Percentiles rank a stretch among this genome's conserved stretches.
phyloP scores from a whole-genome alignment of 2,797 vertebrate species.

The Sebastiscus albofasciatus region DNA sequence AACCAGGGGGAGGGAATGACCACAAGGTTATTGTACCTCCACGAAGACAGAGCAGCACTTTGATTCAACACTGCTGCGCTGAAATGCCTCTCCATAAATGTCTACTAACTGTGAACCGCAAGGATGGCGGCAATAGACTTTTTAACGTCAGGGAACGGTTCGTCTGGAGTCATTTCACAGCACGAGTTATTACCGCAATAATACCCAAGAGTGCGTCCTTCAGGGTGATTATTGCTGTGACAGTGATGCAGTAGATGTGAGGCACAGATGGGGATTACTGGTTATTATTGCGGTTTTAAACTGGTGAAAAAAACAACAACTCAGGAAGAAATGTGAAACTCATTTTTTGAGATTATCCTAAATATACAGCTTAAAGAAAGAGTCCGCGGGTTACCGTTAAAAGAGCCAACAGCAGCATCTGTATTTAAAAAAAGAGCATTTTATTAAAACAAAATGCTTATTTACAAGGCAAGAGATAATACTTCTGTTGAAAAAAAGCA shows the following conservation, averaged over 20 bases:
- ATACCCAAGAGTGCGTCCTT: slow-evolving; percentile 64
- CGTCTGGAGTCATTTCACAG: slow-evolving; percentile 60
- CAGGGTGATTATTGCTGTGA: slow-evolving; percentile 61
- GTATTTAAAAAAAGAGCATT: slow-evolving; percentile 77
- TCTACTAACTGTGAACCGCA: slow-evolving; percentile 12
- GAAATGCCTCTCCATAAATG: slow-evolving; percentile 49
- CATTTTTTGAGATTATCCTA: slow-evolving; percentile 16
- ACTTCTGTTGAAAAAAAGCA: slow-evolving; percentile 54
- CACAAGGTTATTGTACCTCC: slow-evolving; percentile 63
- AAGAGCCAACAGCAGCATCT: not conserved
- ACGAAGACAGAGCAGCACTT: slow-evolving; percentile 9
- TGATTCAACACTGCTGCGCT: slow-evolving; percentile 33
- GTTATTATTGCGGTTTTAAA: slow-evolving; percentile 57
- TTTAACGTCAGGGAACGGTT: slow-evolving; percentile 28
- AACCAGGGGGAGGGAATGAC: slow-evolving; percentile 43
- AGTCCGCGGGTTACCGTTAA: not conserved
- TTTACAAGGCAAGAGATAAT: slow-evolving; percentile 78
- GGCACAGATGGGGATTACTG: slow-evolving; percentile 42
- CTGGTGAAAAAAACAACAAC: not conserved
- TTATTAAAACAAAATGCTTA: slow-evolving; percentile 87
- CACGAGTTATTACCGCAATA: slow-evolving; percentile 62
- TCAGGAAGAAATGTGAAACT: slow-evolving; percentile 9
- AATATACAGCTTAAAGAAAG: not conserved
- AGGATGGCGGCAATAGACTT: slow-evolving; percentile 39
- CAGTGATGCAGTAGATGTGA: slow-evolving; percentile 56